Conservation (phyloP, 1,140 invertebrate species). For the Drosophila lacteicornis region DNA sequence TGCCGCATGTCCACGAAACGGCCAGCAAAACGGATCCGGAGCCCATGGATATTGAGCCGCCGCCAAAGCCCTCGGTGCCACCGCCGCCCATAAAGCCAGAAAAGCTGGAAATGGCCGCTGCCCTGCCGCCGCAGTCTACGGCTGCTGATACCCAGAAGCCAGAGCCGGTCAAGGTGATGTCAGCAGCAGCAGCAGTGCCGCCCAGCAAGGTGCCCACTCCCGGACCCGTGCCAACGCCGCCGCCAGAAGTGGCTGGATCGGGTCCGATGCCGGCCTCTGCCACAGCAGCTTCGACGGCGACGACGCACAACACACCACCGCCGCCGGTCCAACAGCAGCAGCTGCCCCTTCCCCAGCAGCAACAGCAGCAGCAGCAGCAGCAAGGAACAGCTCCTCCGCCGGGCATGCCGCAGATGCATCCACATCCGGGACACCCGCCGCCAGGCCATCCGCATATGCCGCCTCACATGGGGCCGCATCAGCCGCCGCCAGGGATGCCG, state of each 20-base stretch:
- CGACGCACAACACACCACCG: slow-evolving; percentile 60
- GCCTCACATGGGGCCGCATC: slow-evolving; percentile 81
- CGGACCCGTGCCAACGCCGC: slow-evolving; percentile 59
- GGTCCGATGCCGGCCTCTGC: slow-evolving; percentile 43
- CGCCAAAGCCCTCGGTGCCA: slow-evolving; percentile 75
- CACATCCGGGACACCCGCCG: slow-evolving; percentile 74
- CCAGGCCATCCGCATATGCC: slow-evolving; percentile 82
- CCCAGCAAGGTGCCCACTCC: slow-evolving; percentile 48
- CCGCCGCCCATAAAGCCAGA: slow-evolving; percentile 63
- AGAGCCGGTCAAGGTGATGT: slow-evolving; percentile 23
- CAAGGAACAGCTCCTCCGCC: slow-evolving; percentile 48
- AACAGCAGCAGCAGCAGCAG: slow-evolving; percentile 32
- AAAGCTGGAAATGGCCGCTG: slow-evolving; percentile 61
- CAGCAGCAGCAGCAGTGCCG: background rate
- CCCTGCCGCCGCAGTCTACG: slow-evolving; percentile 45
- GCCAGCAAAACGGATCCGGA: slow-evolving; percentile 80
- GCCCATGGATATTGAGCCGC: slow-evolving; percentile 83
- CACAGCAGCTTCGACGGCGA: slow-evolving; percentile 20
- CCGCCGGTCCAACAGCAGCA: slow-evolving; percentile 60
- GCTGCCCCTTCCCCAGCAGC: slow-evolving; percentile 19
- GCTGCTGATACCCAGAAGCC: slow-evolving; percentile 27
- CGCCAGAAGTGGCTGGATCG: slow-evolving; percentile 35
- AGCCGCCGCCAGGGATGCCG: slow-evolving; percentile 85
- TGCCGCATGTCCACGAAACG: slow-evolving; percentile 60
- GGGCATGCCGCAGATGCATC: slow-evolving; percentile 67